Base-by-base conservation (phyloP, 2,113 vertebrate genomes). In the Danionella cerebrum region DNA sequence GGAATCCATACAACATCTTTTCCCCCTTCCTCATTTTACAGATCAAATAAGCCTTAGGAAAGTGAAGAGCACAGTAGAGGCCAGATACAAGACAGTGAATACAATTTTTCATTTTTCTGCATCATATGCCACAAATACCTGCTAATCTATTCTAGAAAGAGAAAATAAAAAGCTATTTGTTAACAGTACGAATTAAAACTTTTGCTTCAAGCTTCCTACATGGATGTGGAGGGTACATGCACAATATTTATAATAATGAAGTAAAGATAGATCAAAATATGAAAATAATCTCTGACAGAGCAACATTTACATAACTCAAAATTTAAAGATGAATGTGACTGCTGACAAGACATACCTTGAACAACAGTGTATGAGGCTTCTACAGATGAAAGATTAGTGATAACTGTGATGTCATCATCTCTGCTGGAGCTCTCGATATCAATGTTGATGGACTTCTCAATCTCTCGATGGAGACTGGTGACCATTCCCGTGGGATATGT, bases 351-450 rank as follows among this genome's bases (percentile, higher is more conserved):
- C 69, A 70, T 85, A 98, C 96, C 96, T 94, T 98, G 97, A 64
- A 98, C 94, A 71, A 99, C 94, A 2, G 94, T 99, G 82, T 98
- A 99, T 19, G 96, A 98, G 38, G 95, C 94, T 79, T 98, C 96
- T 11, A 97, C 96, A 0, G 96, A 97, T 24, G 97, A 99, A 35
- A 99, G 91, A 83, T 99, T 99, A 80, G 97, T 98, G 84, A 97
- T 94, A 78, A 98, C 94, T 1, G 95, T 99, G 85, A 98, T 91
- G 5, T 99, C 97, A 16, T 98, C 97, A 25, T 98, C 96, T 51
- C 94, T 88, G 84, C 94, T 97, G 74, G 97, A 99, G 85, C 95
- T 97, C 86, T 99, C 95, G 4, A 98, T 96, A 86, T 98, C 95
- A 33, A 99, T 94, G 83, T 95, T 98, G 88, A 98, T 98, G 72